These are phyloP conservation scores for Cyprinodon brontotheroides DNA, from an alignment of 2,113 vertebrate genomes.

Conservation along the genomic window DNA sequence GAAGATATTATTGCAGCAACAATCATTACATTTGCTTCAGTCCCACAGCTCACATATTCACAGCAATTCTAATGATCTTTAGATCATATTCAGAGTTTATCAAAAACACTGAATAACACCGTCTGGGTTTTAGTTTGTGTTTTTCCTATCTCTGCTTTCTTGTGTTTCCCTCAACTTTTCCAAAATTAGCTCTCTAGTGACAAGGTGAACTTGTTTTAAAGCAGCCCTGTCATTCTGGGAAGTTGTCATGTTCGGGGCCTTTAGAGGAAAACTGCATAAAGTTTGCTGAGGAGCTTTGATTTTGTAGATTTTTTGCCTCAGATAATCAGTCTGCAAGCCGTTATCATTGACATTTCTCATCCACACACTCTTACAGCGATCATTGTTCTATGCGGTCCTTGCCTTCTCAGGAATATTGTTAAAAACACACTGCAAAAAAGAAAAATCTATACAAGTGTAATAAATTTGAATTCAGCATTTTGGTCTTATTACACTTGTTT, in stretches of 20 bases:
- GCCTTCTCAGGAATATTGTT: constrained; percentile 34
- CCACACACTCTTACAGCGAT: constrained; percentile 25
- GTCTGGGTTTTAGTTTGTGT: not conserved
- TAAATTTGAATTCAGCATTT: too few relatives aligned
- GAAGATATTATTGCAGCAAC: constrained; percentile 6
- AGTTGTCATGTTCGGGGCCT: constrained; percentile 26
- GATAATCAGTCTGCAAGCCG: constrained; percentile 28
- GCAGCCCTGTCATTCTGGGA: constrained; percentile 23
- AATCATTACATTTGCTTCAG: not conserved
- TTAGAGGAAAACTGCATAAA: constrained; percentile 35
- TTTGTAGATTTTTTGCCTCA: constrained; percentile 58
- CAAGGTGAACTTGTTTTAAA: constrained; percentile 23
- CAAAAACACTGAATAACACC: not conserved
- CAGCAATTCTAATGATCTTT: not conserved
- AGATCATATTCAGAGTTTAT: constrained; percentile 6
- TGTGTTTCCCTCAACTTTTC: not conserved
- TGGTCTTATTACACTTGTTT: too few relatives aligned
- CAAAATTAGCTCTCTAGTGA: constrained; percentile 4
- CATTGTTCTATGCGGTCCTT: not conserved
- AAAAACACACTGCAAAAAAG: constrained; percentile 3
- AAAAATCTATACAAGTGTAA: too few relatives aligned
- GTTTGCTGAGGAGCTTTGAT: constrained; percentile 33
- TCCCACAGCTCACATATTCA: not conserved
- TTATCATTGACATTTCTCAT: constrained; percentile 44
- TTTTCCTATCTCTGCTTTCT: constrained; percentile 3